Base-by-base conservation (phyloP, 2,797 vertebrate genomes). In the Diplodus puntazzo region DNA sequence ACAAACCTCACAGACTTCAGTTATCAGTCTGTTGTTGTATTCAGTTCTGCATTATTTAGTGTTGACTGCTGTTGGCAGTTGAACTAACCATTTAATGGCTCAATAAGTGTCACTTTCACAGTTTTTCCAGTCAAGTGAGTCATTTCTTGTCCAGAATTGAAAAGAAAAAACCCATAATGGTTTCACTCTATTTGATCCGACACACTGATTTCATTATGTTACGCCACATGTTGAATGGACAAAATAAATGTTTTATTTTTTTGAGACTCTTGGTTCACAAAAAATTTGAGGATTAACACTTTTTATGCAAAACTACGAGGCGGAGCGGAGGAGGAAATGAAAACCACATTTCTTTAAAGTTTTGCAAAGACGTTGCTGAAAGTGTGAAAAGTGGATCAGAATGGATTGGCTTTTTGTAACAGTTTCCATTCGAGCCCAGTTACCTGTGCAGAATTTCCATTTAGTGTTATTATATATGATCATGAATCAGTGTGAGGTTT, bases 401-500 rank as follows among this genome's bases (percentile, higher is more conserved):
- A 69, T 16, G 27, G 5, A 23, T 11, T 27, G 3, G 12, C 1
- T 80, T 70, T 62, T n/a, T 25, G 74, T 84, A 48, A 68, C 49
- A 7, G 79, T 82, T 87, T 86, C 83, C 77, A 30, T 45, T 43
- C 16, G 16, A 48, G 16, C 21, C 27, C 18, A 30, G 60, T 48
- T 64, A 85, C 84, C 83, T 88, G 75, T 23, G 48, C 57, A 80
- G 16, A 64, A n/a, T 86, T 85, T 84, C 78, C 73, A 86, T 30
- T 60, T 30, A 50, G 52, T 21, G n/a, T 71, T 66, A 54, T 70
- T 57, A 62, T 48, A 59, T 55, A 80, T 64, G 75, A 65, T 18
- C 75, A 2, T 63, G 79, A 85, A 76, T 69, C 59, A 42, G 46
- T 11, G 2, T 72, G 71, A 76, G 80, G 48, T 82, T 81, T 63